Percentiles rank a stretch among this genome's conserved stretches.
These are phyloP conservation scores for Elysia chlorotica DNA, from an alignment of 1,140 invertebrate species.

Conservation along the genomic window DNA sequence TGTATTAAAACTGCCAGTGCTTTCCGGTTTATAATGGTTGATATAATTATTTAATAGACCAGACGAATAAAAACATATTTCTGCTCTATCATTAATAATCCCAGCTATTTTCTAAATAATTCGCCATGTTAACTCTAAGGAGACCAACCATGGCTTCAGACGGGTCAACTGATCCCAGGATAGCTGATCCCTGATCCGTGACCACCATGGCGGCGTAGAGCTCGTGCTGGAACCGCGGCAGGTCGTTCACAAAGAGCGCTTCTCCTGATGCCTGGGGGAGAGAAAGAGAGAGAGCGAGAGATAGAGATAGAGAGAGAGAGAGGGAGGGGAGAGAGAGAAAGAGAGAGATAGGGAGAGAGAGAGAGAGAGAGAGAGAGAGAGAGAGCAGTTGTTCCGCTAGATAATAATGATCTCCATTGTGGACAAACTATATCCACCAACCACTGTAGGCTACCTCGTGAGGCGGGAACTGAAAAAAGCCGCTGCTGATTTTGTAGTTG, in stretches of 20 bases:
- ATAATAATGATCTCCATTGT: background rate
- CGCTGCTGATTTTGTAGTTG: conserved; percentile 3
- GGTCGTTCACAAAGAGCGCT: conserved; percentile 64
- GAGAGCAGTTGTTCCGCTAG: background rate
- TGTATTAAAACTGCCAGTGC: too few species aligned
- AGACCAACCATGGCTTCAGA: conserved; percentile 42
- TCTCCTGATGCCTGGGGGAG: conserved; percentile 61
- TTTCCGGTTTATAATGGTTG: too few species aligned
- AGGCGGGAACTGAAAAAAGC: background rate
- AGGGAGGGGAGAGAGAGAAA: conserved; percentile 54
- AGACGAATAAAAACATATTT: too few species aligned
- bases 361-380: background rate
- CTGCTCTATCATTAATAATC: too few species aligned
- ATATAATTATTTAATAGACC: too few species aligned
- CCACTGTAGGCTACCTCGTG: background rate
- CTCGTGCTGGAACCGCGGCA: conserved; percentile 50
- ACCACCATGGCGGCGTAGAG: conserved; percentile 62
- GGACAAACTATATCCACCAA: background rate
- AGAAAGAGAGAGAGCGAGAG: too few species aligned
- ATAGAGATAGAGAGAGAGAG: too few species aligned
- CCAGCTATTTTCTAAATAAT: too few species aligned
- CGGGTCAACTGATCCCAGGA: conserved; percentile 40
- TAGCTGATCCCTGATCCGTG: conserved; percentile 59
- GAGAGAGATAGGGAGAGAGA: background rate
- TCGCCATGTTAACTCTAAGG: too few species aligned